Evolutionary conservation across 2,797 vertebrate genomes (phyloP).

Genomic region (Oceanodroma leucorhoa): DNA sequence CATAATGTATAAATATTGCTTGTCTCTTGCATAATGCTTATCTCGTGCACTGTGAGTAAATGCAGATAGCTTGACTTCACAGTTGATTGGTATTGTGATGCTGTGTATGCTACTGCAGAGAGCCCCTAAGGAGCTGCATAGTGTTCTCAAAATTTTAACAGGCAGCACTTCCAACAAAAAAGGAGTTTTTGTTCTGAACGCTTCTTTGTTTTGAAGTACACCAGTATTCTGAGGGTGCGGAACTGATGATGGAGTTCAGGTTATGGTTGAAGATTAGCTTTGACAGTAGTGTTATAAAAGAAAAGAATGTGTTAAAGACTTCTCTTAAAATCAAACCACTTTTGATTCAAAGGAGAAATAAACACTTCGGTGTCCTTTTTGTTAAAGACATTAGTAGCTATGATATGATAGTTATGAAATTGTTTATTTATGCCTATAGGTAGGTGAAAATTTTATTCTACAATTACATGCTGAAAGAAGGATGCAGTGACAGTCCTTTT

Average conservation of each 20-base stretch:
- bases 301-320: conserved; percentile 28
- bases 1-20: conserved; percentile 22
- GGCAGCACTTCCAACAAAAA: conserved; percentile 63
- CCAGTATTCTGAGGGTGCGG: conserved; percentile 48
- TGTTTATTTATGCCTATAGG: not conserved
- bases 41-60: conserved; percentile 25
- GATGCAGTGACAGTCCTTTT: conserved; percentile 6
- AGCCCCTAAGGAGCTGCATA: conserved; percentile 59
- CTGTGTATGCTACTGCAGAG: conserved; percentile 63
- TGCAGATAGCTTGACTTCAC: conserved; percentile 56
- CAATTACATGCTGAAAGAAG: not conserved
- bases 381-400: not conserved
- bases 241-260: conserved; percentile 67
- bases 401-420: not conserved
- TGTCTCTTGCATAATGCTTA: conserved; percentile 39
- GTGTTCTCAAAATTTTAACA: conserved; percentile 51
- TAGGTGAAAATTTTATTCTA: conserved; percentile 23
- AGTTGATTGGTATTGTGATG: conserved; percentile 59
- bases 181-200: conserved; percentile 47
- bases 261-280: conserved; percentile 41
- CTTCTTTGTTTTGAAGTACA: conserved; percentile 68
- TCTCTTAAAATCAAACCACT: conserved; percentile 28
- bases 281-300: conserved; percentile 40
- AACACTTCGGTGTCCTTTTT: conserved; percentile 2
- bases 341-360: not conserved